Evolutionary conservation across 2,797 vertebrate genomes (phyloP).

Genomic region (Sciaenops ocellatus): DNA sequence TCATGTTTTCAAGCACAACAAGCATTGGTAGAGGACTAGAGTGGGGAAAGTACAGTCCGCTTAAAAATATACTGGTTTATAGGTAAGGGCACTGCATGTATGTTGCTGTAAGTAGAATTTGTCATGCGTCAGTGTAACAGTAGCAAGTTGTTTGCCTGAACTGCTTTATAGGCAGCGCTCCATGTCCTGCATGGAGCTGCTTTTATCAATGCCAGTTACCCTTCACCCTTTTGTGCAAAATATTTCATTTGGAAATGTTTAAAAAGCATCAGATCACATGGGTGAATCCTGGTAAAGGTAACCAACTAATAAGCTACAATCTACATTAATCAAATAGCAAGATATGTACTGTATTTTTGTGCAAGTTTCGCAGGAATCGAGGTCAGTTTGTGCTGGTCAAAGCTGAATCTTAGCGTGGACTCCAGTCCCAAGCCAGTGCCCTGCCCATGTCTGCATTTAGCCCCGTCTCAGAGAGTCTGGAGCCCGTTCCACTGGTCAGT

Average conservation of each 20-base stretch:
- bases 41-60: neutral
- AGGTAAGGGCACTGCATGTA: neutral
- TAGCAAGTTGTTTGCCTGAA: neutral
- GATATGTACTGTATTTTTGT: neutral
- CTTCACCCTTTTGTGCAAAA: neutral
- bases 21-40: neutral
- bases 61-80: neutral
- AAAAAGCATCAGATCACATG: neutral
- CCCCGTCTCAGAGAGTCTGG: conserved; percentile 22
- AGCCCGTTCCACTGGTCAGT: conserved; percentile 49
- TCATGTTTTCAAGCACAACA: conserved; percentile 14
- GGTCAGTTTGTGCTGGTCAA: conserved; percentile 21
- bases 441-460: conserved; percentile 68
- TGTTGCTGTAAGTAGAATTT: neutral
- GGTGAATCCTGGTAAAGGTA: neutral
- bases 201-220: conserved; percentile 7
- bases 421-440: conserved; percentile 33
- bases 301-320: neutral
- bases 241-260: neutral
- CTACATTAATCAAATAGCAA: conserved; percentile 11
- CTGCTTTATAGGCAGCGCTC: neutral
- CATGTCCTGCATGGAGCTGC: neutral
- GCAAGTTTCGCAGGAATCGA: neutral
- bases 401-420: conserved; percentile 30
- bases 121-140: neutral